Conservation (phyloP, 1,140 invertebrate genomes). For the Drosophila cardini region DNA sequence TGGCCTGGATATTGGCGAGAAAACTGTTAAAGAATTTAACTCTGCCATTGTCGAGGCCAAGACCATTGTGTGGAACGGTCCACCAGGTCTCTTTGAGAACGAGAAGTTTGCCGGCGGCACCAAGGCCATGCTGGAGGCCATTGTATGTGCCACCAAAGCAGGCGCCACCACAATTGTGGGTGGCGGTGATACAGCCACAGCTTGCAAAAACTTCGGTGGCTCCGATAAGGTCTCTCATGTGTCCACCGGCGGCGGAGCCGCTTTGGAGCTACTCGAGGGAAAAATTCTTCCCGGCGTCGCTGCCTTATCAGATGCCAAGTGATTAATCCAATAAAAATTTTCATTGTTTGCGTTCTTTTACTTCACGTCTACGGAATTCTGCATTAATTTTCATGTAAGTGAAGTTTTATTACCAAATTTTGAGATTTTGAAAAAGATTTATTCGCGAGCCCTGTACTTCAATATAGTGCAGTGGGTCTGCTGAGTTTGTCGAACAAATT, state of each 20-base stretch:
- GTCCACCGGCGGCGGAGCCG: slow-evolving; percentile 99
- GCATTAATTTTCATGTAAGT: neutral
- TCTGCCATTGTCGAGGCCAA: slow-evolving; percentile 94
- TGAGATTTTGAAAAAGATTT: too few relatives aligned
- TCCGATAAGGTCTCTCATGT: slow-evolving; percentile 99
- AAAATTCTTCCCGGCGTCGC: slow-evolving; percentile 94
- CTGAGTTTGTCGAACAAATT: too few relatives aligned
- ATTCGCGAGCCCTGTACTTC: too few relatives aligned
- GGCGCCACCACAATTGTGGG: slow-evolving; percentile 96
- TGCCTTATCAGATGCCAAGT: slow-evolving; percentile 91
- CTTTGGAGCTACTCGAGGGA: slow-evolving; percentile 98
- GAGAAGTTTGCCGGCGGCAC: slow-evolving; percentile 96
- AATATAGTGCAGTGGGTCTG: too few relatives aligned
- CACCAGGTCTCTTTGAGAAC: slow-evolving; percentile 98
- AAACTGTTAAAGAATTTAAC: slow-evolving; percentile 91
- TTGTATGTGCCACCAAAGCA: slow-evolving; percentile 92
- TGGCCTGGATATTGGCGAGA: slow-evolving; percentile 96
- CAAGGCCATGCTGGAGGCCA: slow-evolving; percentile 95
- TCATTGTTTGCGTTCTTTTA: too few relatives aligned
- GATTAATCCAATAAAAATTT: neutral
- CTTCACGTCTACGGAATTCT: neutral
- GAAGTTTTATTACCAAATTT: too few relatives aligned
- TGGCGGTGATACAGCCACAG: slow-evolving; percentile 99
- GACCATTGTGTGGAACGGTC: slow-evolving; percentile 99
- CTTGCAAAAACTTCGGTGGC: slow-evolving; percentile 97